phyloP scores from a whole-genome alignment of 2,888 invertebrate genomes.

The Platycheirus rosarum region DNA sequence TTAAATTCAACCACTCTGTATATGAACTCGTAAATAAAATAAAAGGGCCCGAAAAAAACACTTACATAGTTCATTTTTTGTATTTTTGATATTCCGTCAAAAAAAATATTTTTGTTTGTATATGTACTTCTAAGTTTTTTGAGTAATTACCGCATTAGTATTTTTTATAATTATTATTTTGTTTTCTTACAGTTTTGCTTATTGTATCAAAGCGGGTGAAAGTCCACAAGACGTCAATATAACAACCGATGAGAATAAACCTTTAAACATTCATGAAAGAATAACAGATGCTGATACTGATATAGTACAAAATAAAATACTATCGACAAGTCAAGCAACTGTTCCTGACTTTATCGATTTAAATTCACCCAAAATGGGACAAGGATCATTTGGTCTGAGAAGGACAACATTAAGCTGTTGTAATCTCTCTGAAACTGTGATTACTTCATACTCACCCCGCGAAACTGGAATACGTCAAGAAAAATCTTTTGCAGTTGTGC shows the following conservation, averaged over 20 bases:
- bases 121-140: no score
- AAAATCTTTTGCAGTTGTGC: conserved; percentile 79
- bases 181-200: conserved; percentile 78
- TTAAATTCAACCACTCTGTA: no score
- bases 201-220: conserved; percentile 79
- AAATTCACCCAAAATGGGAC: conserved; percentile 48
- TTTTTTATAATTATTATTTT: conserved; percentile 2
- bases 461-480: conserved; percentile 78
- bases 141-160: no score
- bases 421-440: conserved; percentile 78
- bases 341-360: conserved; percentile 59
- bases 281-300: conserved; percentile 30
- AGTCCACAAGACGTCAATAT: conserved; percentile 59
- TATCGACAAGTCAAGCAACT: conserved; percentile 4
- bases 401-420: conserved; percentile 32
- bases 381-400: conserved; percentile 32
- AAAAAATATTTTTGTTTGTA: no score
- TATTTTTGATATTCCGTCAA: no score
- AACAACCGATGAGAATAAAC: conserved; percentile 39
- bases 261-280: conserved; percentile 24
- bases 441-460: conserved; percentile 81
- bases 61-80: no score
- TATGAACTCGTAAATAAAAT: no score
- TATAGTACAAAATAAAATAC: conserved; percentile 21
- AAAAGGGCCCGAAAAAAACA: no score